Conservation (phyloP, 1,140 invertebrate species). For the Drosophila asahinai region DNA sequence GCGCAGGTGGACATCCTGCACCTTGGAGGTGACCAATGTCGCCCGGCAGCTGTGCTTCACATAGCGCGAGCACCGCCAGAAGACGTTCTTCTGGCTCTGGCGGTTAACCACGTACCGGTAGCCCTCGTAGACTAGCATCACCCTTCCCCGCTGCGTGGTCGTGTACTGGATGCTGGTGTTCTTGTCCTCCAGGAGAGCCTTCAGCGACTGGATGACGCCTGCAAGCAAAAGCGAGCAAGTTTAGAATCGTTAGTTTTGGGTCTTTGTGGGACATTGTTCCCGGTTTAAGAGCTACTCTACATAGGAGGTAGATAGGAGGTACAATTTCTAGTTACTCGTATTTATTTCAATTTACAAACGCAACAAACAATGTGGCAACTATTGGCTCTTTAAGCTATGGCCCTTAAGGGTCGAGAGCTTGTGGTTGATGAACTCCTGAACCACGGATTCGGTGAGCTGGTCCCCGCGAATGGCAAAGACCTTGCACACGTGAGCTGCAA, state of each 20-base stretch:
- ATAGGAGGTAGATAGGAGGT: constrained; percentile 8
- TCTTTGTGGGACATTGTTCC: background rate
- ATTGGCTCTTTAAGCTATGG: constrained; percentile 26
- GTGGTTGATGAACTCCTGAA: constrained; percentile 68
- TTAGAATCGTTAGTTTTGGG: constrained; percentile 5
- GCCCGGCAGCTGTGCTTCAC: constrained; percentile 82
- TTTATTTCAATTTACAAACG: constrained; percentile 57
- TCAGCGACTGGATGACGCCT: constrained; percentile 73
- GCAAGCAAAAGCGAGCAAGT: constrained; percentile 25
- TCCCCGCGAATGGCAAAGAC: constrained; percentile 72
- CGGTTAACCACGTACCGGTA: constrained; percentile 83
- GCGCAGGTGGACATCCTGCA: constrained; percentile 64
- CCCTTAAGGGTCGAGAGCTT: constrained; percentile 64
- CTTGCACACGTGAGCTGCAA: constrained; percentile 77
- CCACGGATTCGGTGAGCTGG: constrained; percentile 34
- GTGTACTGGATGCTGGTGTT: constrained; percentile 67
- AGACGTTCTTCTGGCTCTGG: constrained; percentile 82
- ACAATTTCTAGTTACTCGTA: constrained; percentile 30
- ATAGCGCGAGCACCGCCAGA: constrained; percentile 83
- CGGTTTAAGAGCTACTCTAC: constrained; percentile 20
- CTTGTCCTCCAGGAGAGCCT: constrained; percentile 75
- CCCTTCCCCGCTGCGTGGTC: constrained; percentile 80
- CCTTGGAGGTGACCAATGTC: constrained; percentile 81
- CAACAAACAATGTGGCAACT: constrained; percentile 47
- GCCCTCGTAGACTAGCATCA: constrained; percentile 82